Percentiles rank a stretch among this genome's conserved stretches.
Evolutionary conservation across 2,888 invertebrate species (phyloP).

Genomic region (Epistrophe eligans): DNA sequence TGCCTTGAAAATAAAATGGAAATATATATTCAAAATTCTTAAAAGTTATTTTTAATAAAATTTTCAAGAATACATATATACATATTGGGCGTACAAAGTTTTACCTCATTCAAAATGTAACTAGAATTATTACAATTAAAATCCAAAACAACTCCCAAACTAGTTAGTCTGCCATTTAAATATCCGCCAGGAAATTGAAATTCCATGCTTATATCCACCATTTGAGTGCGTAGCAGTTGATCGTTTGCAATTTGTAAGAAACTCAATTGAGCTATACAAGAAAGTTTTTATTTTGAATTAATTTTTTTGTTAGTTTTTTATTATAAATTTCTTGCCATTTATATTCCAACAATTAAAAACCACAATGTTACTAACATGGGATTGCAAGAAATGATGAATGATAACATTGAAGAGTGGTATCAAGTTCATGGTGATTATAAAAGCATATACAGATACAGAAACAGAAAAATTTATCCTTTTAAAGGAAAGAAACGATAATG

Average conservation of each 20-base stretch:
- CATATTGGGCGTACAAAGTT: background rate
- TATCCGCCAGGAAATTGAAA: slow-evolving; percentile 77
- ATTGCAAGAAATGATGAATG: slow-evolving; percentile 79
- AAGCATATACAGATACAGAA: background rate
- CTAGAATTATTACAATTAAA: slow-evolving; percentile 78
- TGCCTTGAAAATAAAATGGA: slow-evolving; percentile 76
- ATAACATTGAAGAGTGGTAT: slow-evolving; percentile 77
- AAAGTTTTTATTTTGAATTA: background rate
- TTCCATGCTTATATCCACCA: slow-evolving; percentile 50
- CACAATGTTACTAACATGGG: slow-evolving; percentile 77
- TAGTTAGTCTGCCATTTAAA: slow-evolving; percentile 76
- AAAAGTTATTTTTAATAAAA: background rate
- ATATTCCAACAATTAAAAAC: slow-evolving; percentile 81
- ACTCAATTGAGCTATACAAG: slow-evolving; percentile 74
- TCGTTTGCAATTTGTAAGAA: slow-evolving; percentile 75
- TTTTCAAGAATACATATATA: background rate
- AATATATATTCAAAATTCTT: background rate
- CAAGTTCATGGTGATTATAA: slow-evolving; percentile 51
- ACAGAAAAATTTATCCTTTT: slow-evolving; percentile 21
- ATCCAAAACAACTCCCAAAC: slow-evolving; percentile 80
- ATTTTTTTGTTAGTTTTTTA: no score
- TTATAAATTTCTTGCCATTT: slow-evolving; percentile 74
- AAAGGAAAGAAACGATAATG: slow-evolving; percentile 14
- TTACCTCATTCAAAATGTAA: slow-evolving; percentile 78
- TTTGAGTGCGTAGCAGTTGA: slow-evolving; percentile 76